Percentiles rank a stretch among this genome's conserved stretches.
phyloP scores from a whole-genome alignment of 2,888 invertebrate genomes.

The Rambutsinella grinnellia region DNA sequence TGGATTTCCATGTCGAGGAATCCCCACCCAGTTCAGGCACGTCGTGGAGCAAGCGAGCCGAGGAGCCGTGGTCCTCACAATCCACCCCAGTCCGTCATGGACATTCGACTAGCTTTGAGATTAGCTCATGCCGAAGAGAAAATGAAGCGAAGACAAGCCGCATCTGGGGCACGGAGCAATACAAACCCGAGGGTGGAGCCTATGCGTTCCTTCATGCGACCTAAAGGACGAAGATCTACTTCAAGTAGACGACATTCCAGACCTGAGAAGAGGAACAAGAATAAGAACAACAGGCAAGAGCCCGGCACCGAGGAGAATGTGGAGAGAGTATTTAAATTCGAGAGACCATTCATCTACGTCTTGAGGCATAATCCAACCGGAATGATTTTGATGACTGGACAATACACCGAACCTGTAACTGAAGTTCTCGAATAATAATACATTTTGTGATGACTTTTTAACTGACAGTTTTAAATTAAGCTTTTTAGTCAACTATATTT shows the following conservation, averaged over 20 bases:
- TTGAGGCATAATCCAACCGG: slow-evolving; percentile 93
- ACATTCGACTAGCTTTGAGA: slow-evolving; percentile 37
- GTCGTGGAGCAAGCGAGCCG: slow-evolving; percentile 19
- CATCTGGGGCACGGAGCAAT: slow-evolving; percentile 41
- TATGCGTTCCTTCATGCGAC: slow-evolving; percentile 51
- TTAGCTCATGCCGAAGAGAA: slow-evolving; percentile 43
- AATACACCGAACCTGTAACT: slow-evolving; percentile 64
- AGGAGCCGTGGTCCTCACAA: slow-evolving; percentile 35
- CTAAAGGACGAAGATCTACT: slow-evolving; percentile 67
- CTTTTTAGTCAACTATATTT: background rate
- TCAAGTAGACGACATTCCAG: slow-evolving; percentile 14
- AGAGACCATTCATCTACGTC: slow-evolving; percentile 89
- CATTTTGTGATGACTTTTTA: background rate
- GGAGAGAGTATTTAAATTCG: slow-evolving; percentile 82
- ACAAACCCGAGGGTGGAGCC: slow-evolving; percentile 45
- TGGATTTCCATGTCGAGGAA: slow-evolving; percentile 64
- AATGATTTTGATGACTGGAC: slow-evolving; percentile 76
- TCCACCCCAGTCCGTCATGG: slow-evolving; percentile 22
- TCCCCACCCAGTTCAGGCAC: slow-evolving; percentile 28
- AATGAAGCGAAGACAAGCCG: slow-evolving; percentile 32
- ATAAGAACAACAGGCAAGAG: slow-evolving; percentile 13
- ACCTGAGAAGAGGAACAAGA: slow-evolving; percentile 4
- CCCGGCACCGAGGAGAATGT: slow-evolving; percentile 70
- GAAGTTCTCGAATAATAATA: slow-evolving; percentile 43
- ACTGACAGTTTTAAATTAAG: background rate